Evolutionary conservation across 2,888 invertebrate genomes (phyloP).

Genomic region (Drosophila neonasuta): DNA sequence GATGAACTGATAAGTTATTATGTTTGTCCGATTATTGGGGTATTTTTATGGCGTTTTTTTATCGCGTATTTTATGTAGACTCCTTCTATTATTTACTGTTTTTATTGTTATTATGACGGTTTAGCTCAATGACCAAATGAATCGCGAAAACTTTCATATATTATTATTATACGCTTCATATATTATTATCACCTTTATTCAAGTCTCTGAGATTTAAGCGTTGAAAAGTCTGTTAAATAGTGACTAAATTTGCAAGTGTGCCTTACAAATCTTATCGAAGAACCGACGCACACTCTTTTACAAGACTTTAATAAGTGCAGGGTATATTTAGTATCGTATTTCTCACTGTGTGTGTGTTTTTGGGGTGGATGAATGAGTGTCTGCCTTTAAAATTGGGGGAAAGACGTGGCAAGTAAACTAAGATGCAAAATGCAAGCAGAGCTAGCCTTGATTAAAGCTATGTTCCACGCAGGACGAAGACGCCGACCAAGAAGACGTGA

Average conservation of each 20-base stretch:
- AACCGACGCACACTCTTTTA: background rate
- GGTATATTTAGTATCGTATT: background rate
- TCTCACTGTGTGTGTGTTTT: background rate
- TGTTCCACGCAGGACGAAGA: slow-evolving; percentile 22
- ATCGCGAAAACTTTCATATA: too few relatives aligned
- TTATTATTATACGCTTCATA: too few relatives aligned
- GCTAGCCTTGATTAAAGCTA: slow-evolving; percentile 20
- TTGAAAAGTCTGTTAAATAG: too few relatives aligned
- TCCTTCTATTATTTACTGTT: too few relatives aligned
- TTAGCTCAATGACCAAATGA: too few relatives aligned
- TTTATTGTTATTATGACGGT: too few relatives aligned
- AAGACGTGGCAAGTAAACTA: slow-evolving; percentile 10
- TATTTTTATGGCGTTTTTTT: too few relatives aligned
- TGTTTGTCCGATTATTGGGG: too few relatives aligned
- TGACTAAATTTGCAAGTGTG: background rate
- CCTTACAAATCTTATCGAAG: background rate
- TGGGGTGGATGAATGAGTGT: slow-evolving; percentile 3
- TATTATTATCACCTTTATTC: too few relatives aligned
- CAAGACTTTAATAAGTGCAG: background rate
- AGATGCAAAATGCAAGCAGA: slow-evolving; percentile 19
- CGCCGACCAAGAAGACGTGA: slow-evolving; percentile 3
- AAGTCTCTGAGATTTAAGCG: too few relatives aligned
- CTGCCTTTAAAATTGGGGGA: background rate
- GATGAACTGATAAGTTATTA: too few relatives aligned
- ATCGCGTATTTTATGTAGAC: too few relatives aligned